Conservation (phyloP, 1,140 invertebrate species). For the Pseudomyrmex cubaensis region DNA sequence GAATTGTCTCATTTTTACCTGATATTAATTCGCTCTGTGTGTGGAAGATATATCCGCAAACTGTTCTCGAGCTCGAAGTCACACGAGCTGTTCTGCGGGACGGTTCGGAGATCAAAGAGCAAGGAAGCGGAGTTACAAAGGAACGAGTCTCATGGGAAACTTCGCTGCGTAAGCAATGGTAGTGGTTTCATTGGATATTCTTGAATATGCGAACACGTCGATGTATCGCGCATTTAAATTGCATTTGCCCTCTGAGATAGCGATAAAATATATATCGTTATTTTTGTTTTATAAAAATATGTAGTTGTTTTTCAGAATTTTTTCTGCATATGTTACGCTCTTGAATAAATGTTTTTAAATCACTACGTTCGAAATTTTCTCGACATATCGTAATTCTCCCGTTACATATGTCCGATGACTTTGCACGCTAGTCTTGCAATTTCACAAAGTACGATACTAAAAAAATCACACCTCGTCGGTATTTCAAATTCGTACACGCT, state of each 20-base stretch:
- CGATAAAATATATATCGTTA: no score
- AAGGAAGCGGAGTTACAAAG: constrained; percentile 42
- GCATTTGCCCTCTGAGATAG: constrained; percentile 7
- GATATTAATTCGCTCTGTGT: constrained; percentile 39
- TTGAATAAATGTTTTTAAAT: no score
- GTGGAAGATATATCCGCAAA: constrained; percentile 49
- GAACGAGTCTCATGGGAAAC: constrained; percentile 34
- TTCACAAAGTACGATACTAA: background rate
- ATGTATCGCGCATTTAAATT: constrained; percentile 15
- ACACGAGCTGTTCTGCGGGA: constrained; percentile 55
- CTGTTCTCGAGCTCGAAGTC: constrained; percentile 59
- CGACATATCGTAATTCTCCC: background rate
- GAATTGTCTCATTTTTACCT: constrained; percentile 65
- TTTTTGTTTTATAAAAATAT: no score
- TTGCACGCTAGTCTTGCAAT: background rate
- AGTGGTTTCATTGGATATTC: constrained; percentile 43
- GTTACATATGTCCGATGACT: background rate
- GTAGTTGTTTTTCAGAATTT: no score
- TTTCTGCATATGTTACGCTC: no score
- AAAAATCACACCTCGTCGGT: background rate
- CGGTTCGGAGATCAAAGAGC: constrained; percentile 72
- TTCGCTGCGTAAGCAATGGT: constrained; percentile 10
- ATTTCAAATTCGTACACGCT: constrained; percentile 18
- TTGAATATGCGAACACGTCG: constrained; percentile 27
- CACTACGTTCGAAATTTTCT: no score